Conservation (phyloP, 2,113 vertebrate species). For the Siniperca chuatsi region DNA sequence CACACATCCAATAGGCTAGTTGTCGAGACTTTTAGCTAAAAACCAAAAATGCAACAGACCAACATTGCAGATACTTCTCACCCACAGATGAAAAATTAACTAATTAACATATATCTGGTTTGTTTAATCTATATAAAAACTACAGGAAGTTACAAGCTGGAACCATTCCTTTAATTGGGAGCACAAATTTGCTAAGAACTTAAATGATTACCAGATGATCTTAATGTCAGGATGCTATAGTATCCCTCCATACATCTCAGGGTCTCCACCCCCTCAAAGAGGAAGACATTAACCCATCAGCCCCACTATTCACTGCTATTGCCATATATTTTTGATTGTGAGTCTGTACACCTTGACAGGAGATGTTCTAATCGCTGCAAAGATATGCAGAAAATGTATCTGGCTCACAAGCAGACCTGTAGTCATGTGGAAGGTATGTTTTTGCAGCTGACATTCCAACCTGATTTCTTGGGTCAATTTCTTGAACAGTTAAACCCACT, state of each 20-base stretch:
- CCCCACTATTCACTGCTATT: slow-evolving; percentile 1
- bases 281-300: slow-evolving; percentile 18
- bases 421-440: slow-evolving; percentile 83
- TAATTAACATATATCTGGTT: neutral
- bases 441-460: slow-evolving; percentile 83
- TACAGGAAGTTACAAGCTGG: neutral
- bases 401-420: slow-evolving; percentile 72
- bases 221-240: slow-evolving; percentile 32
- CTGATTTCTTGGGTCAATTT: slow-evolving; percentile 80
- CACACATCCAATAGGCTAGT: neutral
- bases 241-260: slow-evolving; percentile 4
- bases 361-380: slow-evolving; percentile 70
- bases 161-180: slow-evolving; percentile 7
- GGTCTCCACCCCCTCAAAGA: slow-evolving; percentile 14
- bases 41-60: neutral
- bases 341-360: slow-evolving; percentile 60
- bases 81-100: neutral
- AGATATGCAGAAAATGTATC: slow-evolving; percentile 76
- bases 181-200: neutral
- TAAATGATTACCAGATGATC: slow-evolving; percentile 9
- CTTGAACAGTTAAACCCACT: slow-evolving; percentile 67
- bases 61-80: neutral
- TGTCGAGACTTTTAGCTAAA: neutral
- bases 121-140: neutral
- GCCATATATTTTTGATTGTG: slow-evolving; percentile 55